Evolutionary conservation across 2,797 vertebrate species (phyloP).

Genomic region (Arremon brunneinucha): DNA sequence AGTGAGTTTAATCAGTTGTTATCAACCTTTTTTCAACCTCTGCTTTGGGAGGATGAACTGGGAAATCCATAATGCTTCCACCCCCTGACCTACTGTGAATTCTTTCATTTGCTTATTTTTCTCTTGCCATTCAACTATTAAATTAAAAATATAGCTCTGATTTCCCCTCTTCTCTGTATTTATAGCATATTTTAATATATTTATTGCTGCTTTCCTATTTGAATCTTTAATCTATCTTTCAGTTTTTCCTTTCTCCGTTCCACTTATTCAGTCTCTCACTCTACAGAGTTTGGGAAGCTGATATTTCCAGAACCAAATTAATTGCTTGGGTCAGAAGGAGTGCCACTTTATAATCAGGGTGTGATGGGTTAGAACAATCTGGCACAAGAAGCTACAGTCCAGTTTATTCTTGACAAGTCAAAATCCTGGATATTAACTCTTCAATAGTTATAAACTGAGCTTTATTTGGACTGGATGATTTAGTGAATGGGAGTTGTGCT

Average conservation of each 20-base stretch:
- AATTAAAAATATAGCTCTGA: background rate
- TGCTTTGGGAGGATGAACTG: background rate
- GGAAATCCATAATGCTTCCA: background rate
- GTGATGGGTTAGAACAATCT: background rate
- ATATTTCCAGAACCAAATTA: background rate
- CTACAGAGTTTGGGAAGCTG: background rate
- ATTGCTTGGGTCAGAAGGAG: background rate
- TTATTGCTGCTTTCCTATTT: background rate
- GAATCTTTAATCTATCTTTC: background rate
- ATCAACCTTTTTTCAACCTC: background rate
- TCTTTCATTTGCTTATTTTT: background rate
- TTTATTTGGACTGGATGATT: background rate
- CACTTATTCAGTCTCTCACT: background rate
- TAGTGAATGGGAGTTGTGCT: background rate
- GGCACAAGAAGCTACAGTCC: background rate
- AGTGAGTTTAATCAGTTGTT: slow-evolving; percentile 27
- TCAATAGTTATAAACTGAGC: background rate
- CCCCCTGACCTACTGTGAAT: background rate
- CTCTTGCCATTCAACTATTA: background rate
- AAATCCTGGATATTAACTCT: background rate
- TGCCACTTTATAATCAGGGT: background rate
- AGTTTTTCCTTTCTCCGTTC: background rate
- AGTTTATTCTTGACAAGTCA: background rate
- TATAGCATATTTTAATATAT: background rate
- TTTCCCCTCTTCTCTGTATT: background rate